These are phyloP conservation scores for Lasiommata megera DNA, from an alignment of 2,888 invertebrate species.

Conservation along the genomic window DNA sequence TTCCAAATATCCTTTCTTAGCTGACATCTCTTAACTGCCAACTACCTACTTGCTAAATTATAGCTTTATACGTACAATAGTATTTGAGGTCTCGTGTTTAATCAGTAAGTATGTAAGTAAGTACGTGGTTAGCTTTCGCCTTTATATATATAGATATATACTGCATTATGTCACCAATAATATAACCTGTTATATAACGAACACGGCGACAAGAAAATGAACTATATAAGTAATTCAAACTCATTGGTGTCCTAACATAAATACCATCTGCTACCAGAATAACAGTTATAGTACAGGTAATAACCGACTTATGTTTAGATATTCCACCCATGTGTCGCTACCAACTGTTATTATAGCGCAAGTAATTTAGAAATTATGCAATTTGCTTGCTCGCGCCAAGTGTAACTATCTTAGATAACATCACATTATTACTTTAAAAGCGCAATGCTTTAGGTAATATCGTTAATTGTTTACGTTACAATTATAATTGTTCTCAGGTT, in stretches of 20 bases:
- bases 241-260: slow-evolving; percentile 22
- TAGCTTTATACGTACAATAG: no score
- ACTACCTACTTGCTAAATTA: no score
- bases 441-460: background rate
- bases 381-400: slow-evolving; percentile 24
- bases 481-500: no score
- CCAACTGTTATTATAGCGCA: slow-evolving; percentile 43
- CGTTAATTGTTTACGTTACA: no score
- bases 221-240: slow-evolving; percentile 20
- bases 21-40: no score
- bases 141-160: no score
- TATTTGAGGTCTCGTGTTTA: no score
- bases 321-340: slow-evolving; percentile 43
- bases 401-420: slow-evolving; percentile 18
- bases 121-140: no score
- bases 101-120: no score
- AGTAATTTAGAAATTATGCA: slow-evolving; percentile 39
- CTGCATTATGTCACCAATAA: no score
- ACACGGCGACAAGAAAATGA: slow-evolving; percentile 1
- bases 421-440: background rate
- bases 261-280: slow-evolving; percentile 30
- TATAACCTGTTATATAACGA: no score
- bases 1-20: no score
- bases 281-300: slow-evolving; percentile 41
- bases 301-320: slow-evolving; percentile 37